Evolutionary conservation across 2,888 invertebrate genomes (phyloP), one percentile per base, ranked within the genome.

Genomic region (Sinodicranocentrus sp.): DNA sequence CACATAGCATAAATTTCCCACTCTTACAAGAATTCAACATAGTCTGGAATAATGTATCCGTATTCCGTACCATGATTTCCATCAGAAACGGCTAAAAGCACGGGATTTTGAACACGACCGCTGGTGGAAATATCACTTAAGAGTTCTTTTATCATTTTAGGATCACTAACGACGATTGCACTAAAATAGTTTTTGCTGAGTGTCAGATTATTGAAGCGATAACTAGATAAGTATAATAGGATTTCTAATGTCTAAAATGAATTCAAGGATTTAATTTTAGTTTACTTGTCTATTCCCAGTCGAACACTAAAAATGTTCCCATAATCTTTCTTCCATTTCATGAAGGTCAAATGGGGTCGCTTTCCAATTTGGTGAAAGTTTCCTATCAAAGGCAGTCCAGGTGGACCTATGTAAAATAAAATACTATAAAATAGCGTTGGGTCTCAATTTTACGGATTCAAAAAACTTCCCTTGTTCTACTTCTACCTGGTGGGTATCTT

Each of bases 131-230:
- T 15, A 1, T 84, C 82, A 13, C 39, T 63, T 19, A 82, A 82
- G 17, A 78, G 39, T 70, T 86, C 86, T 21, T 73, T 80, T 15
- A 84, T 77, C 63, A 82, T 39, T 73, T 84, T 84, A 6, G 57
- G 23, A 48, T 86, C 86, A 54, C 70, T 67, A 13, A 86, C 52
- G 13, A 84, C 73, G 19, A 85, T 61, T 1, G 67, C 78, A 8
- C 82, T 86, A 44, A 5, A 68, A 75, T 13, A 43, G 19, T 1
- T 26, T 44, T 6, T 10, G 28, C 19, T 25, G 15, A 44, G 23
- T 39, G n/a, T 39, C 39, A 39, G 39, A 8, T 39, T 39, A 39
- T 39, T n/a, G n/a, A n/a, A n/a, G 39, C 13, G 8, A 39, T 39
- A 6, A 6, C 8, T 39, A 39, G 8, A 39, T 39, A 8, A 39